Percentiles rank a stretch among this genome's conserved stretches.
phyloP scores from a whole-genome alignment of 2,888 invertebrate species.

The Tinea semifulvella region DNA sequence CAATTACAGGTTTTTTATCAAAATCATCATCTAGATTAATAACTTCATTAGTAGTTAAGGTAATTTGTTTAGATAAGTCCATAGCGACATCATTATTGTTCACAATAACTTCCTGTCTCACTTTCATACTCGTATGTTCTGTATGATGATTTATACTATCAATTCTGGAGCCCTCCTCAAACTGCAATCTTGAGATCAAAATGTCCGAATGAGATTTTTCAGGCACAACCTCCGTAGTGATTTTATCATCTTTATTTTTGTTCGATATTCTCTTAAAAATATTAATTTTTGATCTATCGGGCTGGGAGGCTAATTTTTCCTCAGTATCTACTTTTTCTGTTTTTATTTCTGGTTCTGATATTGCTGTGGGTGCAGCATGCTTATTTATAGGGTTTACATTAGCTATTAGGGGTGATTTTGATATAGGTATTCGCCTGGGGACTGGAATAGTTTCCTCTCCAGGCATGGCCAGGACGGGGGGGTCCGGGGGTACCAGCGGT shows the following conservation, averaged over 20 bases:
- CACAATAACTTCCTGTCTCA: constrained; percentile 43
- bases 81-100: constrained; percentile 60
- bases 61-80: constrained; percentile 58
- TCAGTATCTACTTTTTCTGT: constrained; percentile 60
- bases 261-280: constrained; percentile 88
- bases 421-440: constrained; percentile 58
- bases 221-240: constrained; percentile 44
- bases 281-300: constrained; percentile 85
- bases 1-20: background rate
- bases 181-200: constrained; percentile 54
- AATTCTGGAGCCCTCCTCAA: constrained; percentile 32
- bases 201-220: constrained; percentile 49
- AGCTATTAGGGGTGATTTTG: constrained; percentile 53
- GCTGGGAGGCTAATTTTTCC: constrained; percentile 77
- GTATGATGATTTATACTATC: constrained; percentile 30
- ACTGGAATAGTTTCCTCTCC: constrained; percentile 55
- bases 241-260: constrained; percentile 73
- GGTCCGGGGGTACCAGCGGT: constrained; percentile 23
- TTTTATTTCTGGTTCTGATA: constrained; percentile 52
- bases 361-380: constrained; percentile 36
- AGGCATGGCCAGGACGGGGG: constrained; percentile 26
- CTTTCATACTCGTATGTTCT: background rate
- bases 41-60: constrained; percentile 58
- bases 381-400: constrained; percentile 39
- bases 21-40: constrained; percentile 56